Conservation (phyloP, 2,113 vertebrate genomes). For the Herpailurus yagouaroundi region DNA sequence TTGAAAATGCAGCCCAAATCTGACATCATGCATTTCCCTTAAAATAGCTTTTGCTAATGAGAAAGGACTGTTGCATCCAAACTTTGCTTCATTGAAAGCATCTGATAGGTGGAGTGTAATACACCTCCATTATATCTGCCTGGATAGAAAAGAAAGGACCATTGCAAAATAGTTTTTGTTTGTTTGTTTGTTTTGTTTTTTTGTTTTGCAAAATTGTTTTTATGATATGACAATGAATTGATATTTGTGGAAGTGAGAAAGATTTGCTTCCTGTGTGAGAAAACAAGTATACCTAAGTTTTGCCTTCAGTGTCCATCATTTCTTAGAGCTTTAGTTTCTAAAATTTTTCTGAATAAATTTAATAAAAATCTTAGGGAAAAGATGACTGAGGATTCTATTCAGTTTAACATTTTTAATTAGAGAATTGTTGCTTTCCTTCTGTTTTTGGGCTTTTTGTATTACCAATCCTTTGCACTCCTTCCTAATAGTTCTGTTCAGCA, state of each 20-base stretch:
- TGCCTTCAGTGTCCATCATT: background rate
- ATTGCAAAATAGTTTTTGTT: background rate
- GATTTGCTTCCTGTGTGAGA: background rate
- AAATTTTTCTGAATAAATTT: background rate
- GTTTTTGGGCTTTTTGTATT: background rate
- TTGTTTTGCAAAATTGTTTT: background rate
- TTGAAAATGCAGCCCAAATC: slow-evolving; percentile 41
- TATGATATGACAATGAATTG: background rate
- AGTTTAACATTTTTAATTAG: slow-evolving; percentile 36
- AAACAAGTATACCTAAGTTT: background rate
- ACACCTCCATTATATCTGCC: background rate
- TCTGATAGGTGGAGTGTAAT: background rate
- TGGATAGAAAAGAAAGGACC: background rate
- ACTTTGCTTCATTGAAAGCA: slow-evolving; percentile 3
- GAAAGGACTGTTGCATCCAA: slow-evolving; percentile 17
- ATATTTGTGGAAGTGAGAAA: slow-evolving; percentile 4
- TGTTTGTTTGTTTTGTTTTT: too few species aligned
- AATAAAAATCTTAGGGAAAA: slow-evolving; percentile 51
- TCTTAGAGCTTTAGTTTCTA: slow-evolving; percentile 30
- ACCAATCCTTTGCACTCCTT: background rate
- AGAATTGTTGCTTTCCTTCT: background rate
- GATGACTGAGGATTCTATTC: background rate
- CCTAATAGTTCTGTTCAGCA: background rate
- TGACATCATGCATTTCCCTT: slow-evolving; percentile 27
- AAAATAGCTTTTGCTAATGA: slow-evolving; percentile 4